A percentile compares a stretch with the other conserved stretches of the same genome.
Evolutionary conservation across 2,113 vertebrate species (phyloP).

Genomic region (Hippocampus barbouri): DNA sequence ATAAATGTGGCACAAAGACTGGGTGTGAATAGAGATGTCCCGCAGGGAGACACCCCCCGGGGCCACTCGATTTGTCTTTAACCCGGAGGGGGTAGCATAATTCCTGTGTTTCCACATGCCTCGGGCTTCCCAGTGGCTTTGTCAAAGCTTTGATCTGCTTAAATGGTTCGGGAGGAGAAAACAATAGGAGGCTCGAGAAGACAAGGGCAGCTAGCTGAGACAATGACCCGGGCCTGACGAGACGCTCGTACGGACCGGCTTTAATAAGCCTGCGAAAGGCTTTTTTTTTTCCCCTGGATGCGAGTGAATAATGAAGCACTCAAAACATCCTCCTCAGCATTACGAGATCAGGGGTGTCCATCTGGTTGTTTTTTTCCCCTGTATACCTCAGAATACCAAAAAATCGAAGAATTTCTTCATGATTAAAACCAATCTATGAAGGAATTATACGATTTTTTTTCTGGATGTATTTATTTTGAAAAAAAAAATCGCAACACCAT

Average conservation of each 20-base stretch:
- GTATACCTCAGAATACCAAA: no score
- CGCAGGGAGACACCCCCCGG: slow-evolving; percentile 55
- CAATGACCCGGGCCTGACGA: slow-evolving; percentile 57
- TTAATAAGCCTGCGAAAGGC: slow-evolving; percentile 69
- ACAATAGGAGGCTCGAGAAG: slow-evolving; percentile 62
- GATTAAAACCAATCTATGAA: no score
- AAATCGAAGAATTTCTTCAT: no score
- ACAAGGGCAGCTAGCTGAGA: slow-evolving; percentile 73
- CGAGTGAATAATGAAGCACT: slow-evolving; percentile 46
- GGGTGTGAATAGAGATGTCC: slow-evolving; percentile 53
- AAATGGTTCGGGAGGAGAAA: slow-evolving; percentile 67
- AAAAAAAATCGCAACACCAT: no score
- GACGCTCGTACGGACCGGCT: slow-evolving; percentile 54
- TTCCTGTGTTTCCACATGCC: slow-evolving; percentile 63
- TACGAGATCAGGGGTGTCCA: slow-evolving; percentile 6
- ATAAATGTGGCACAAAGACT: slow-evolving; percentile 43
- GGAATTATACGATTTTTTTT: no score
- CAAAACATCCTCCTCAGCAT: slow-evolving; percentile 48
- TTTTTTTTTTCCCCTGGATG: slow-evolving; percentile 57
- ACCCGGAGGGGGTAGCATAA: slow-evolving; percentile 49
- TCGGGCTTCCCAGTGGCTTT: slow-evolving; percentile 69
- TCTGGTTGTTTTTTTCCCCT: no score
- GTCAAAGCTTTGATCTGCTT: slow-evolving; percentile 69
- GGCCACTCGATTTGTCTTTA: slow-evolving; percentile 62
- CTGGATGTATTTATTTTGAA: no score